Evolutionary conservation across 2,888 invertebrate species (phyloP), one percentile per base, ranked within the genome.

Genomic region (Drosophila merina): DNA sequence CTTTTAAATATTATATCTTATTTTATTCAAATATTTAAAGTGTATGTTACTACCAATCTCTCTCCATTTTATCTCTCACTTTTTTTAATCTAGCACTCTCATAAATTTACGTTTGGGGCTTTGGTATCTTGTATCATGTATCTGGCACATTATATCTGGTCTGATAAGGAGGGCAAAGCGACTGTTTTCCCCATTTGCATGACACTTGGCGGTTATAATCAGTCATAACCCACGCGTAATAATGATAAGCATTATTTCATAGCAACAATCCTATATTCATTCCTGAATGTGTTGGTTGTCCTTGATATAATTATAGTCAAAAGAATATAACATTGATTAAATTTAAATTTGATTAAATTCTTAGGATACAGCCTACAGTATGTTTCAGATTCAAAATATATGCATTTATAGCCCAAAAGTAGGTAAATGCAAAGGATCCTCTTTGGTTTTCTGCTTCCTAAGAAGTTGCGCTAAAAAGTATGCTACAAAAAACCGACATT

Each of bases 171-270:
- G 50, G 28, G 14, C 28, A 10, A 47, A 49, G 47, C 51, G 45
- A 49, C 48, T 44, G 36, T 26, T 31, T 60, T 45, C 25, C 52
- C 44, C 54, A 12, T 44, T 49, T 44, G 60, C 64, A 63, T 59
- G 59, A 14, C 76, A 57, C 51, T 66, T 52, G 25, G 14, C 7
- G 48, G 9, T 20, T 28, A 48, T 57, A 52, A 69, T 75, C 58
- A 64, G 68, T 59, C 66, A 57, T 30, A 62, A 51, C 42, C 59
- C 36, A 47, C 42, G 26, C 26, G 59, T 58, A 48, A 60, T 26
- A 48, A 12, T 42, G 60, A 60, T 60, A 60, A 14, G 60, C 33
- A 6, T 42, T 42, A 47, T 60, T 60, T 62, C 33, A 3, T 4
- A 7, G 31, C 31, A 31, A 40, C 57, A 25, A 60, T 42, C 28